These are phyloP conservation scores for Cheilosia vernalis DNA, from an alignment of 2,888 invertebrate genomes.

Conservation along the genomic window DNA sequence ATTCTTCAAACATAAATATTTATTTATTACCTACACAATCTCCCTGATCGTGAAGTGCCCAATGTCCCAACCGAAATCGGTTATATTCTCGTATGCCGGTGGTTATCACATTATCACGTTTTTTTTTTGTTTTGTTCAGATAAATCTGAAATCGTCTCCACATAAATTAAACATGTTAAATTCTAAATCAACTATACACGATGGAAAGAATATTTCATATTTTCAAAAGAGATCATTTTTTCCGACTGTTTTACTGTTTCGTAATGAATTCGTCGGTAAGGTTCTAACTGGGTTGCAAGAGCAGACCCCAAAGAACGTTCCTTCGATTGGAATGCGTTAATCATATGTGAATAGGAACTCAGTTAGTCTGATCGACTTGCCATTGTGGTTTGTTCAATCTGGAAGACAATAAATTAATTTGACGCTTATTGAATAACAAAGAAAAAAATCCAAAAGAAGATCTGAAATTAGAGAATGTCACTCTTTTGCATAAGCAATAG, in stretches of 20 bases:
- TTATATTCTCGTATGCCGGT: not conserved
- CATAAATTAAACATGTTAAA: constrained; percentile 14
- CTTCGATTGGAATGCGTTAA: not conserved
- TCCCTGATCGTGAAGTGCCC: not conserved
- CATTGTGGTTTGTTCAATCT: constrained; percentile 11
- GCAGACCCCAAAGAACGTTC: not conserved
- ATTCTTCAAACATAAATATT: constrained; percentile 35
- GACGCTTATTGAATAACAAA: constrained; percentile 33
- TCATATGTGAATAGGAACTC: not conserved
- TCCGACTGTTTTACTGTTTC: constrained; percentile 5
- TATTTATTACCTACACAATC: constrained; percentile 25
- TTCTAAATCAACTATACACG: constrained; percentile 12
- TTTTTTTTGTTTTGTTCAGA: not conserved
- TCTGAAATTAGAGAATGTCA: constrained; percentile 22
- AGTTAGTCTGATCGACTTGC: not conserved
- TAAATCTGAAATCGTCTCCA: constrained; percentile 16
- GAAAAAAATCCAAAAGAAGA: not conserved
- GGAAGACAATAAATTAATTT: constrained; percentile 55
- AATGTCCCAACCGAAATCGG: not conserved
- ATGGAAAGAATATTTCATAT: constrained; percentile 25
- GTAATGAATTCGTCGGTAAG: constrained; percentile 37
- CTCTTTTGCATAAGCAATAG: constrained; percentile 35
- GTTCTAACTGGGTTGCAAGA: constrained; percentile 15
- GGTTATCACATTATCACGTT: constrained; percentile 9
- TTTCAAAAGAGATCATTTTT: constrained; percentile 3